Conservation (phyloP, 2,888 invertebrate genomes). For the Polylopha cassiicola region DNA sequence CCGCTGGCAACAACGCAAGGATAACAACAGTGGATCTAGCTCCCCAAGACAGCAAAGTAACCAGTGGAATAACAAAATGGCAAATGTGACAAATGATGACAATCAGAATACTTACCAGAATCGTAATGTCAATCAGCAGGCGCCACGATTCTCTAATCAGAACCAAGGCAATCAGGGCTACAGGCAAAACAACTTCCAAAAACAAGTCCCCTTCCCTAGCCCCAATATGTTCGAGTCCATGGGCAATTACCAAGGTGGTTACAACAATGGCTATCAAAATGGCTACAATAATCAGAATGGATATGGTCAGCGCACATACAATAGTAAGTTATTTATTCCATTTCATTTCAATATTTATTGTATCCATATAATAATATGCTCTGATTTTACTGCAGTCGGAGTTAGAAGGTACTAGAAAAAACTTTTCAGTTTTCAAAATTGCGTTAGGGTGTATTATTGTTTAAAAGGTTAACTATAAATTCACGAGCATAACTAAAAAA, state of each 20-base stretch:
- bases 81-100: conserved; percentile 49
- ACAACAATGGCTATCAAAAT: conserved; percentile 72
- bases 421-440: too few species aligned
- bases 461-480: too few species aligned
- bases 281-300: conserved; percentile 68
- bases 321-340: conserved; percentile 45
- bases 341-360: neutral
- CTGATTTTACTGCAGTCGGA: too few species aligned
- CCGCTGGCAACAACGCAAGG: conserved; percentile 80
- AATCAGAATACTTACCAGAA: conserved; percentile 55
- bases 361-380: too few species aligned
- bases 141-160: conserved; percentile 73
- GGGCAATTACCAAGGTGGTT: conserved; percentile 76
- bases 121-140: conserved; percentile 54
- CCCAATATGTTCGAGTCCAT: conserved; percentile 77
- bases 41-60: conserved; percentile 74
- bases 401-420: too few species aligned
- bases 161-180: conserved; percentile 60
- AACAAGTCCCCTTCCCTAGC: conserved; percentile 76
- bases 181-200: conserved; percentile 71
- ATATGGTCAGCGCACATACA: conserved; percentile 66
- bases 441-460: too few species aligned
- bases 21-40: conserved; percentile 67
- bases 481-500: too few species aligned
- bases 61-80: conserved; percentile 74